These are phyloP conservation scores for Todiramphus chloris DNA, from an alignment of 2,113 vertebrate species.

Conservation along the genomic window DNA sequence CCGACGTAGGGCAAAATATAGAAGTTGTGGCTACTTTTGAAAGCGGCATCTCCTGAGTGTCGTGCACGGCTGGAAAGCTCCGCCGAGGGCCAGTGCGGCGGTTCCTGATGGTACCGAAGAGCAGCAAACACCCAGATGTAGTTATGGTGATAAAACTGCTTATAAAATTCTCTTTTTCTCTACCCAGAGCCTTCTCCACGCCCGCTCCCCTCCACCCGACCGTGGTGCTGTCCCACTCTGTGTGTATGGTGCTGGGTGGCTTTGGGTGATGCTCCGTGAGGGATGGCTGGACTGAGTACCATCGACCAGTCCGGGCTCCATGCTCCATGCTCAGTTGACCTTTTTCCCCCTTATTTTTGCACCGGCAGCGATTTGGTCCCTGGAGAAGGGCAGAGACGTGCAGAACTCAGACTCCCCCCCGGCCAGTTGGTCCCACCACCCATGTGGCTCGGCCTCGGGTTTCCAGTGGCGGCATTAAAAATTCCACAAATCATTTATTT, in stretches of 20 bases:
- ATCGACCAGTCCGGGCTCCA: accelerated
- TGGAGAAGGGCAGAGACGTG: not conserved
- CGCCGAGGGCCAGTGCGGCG: not conserved
- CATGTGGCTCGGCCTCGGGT: not conserved
- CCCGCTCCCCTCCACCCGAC: accelerated
- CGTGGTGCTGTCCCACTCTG: accelerated
- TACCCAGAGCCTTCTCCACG: accelerated
- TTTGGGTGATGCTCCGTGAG: accelerated
- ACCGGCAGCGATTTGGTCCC: not conserved
- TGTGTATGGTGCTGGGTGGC: not conserved
- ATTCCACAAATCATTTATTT: constrained; percentile 84
- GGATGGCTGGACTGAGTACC: not conserved
- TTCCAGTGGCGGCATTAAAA: constrained; percentile 56
- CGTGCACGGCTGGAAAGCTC: not conserved
- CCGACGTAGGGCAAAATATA: constrained; percentile 73
- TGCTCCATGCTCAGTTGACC: accelerated
- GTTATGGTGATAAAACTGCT: not conserved
- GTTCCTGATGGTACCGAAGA: not conserved
- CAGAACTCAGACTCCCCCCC: not conserved
- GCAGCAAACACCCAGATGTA: not conserved
- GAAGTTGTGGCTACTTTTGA: constrained; percentile 73
- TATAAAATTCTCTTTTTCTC: accelerated
- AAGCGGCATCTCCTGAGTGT: not conserved
- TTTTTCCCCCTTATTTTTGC: not conserved
- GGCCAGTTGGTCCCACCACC: not conserved